Percentiles rank a stretch among this genome's conserved stretches.
phyloP scores from a whole-genome alignment of 1,140 invertebrate genomes.

The Monomorium pharaonis region DNA sequence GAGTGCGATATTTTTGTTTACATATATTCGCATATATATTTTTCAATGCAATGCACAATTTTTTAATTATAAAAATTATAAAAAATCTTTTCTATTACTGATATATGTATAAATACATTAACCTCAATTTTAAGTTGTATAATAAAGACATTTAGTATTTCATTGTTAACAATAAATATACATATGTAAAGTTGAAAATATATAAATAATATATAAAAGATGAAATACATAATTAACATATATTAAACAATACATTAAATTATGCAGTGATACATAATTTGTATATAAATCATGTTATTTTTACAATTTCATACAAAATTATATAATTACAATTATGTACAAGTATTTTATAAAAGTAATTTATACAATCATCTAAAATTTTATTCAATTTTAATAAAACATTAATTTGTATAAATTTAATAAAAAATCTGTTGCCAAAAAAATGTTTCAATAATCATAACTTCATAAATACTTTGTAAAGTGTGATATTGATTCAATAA shows the following conservation, averaged over 20 bases:
- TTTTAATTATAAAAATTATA: not conserved
- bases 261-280: not conserved
- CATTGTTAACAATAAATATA: no score
- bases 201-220: not conserved
- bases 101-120: not conserved
- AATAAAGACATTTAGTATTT: no score
- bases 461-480: not conserved
- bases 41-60: not conserved
- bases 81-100: not conserved
- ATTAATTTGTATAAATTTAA: not conserved
- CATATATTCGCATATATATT: not conserved
- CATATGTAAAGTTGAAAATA: no score
- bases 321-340: not conserved
- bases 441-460: no score
- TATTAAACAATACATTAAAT: no score
- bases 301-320: not conserved
- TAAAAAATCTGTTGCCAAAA: not conserved
- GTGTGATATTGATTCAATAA: not conserved
- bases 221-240: not conserved
- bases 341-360: not conserved
- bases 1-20: not conserved
- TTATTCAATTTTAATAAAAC: not conserved
- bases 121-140: no score
- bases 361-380: not conserved
- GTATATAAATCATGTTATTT: not conserved